Percentiles rank a stretch among this genome's conserved stretches.
phyloP scores from a whole-genome alignment of 2,888 invertebrate species.

The Tachina fera region DNA sequence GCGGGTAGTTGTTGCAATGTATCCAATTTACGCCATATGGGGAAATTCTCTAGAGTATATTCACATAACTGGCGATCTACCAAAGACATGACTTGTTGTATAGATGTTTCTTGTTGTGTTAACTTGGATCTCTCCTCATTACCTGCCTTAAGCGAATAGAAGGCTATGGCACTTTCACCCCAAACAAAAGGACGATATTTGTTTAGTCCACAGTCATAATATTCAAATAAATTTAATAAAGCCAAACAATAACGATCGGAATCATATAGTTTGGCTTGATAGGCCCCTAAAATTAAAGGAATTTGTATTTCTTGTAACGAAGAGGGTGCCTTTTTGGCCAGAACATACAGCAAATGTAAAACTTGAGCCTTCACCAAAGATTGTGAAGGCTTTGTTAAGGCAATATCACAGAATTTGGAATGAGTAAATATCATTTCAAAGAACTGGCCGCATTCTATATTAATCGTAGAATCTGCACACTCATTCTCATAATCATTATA shows the following conservation, averaged over 20 bases:
- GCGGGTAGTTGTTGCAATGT: slow-evolving; percentile 79
- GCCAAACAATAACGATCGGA: slow-evolving; percentile 89
- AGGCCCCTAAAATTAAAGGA: slow-evolving; percentile 90
- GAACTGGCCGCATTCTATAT: slow-evolving; percentile 83
- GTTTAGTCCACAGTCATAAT: slow-evolving; percentile 86
- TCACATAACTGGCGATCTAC: slow-evolving; percentile 87
- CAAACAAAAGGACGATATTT: slow-evolving; percentile 92
- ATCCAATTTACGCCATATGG: slow-evolving; percentile 85
- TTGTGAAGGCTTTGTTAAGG: slow-evolving; percentile 84
- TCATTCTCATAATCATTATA: slow-evolving; percentile 83
- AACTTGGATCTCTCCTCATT: slow-evolving; percentile 84
- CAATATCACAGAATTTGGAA: slow-evolving; percentile 89
- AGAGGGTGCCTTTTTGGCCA: slow-evolving; percentile 86
- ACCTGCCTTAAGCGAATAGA: slow-evolving; percentile 86
- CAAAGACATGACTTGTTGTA: slow-evolving; percentile 88
- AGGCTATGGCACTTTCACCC: slow-evolving; percentile 91
- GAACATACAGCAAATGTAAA: slow-evolving; percentile 86
- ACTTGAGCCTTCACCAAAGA: slow-evolving; percentile 85
- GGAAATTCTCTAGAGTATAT: slow-evolving; percentile 88
- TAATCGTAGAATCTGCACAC: slow-evolving; percentile 76
- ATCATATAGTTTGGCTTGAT: slow-evolving; percentile 88
- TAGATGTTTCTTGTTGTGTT: slow-evolving; percentile 88
- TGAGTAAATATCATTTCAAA: slow-evolving; percentile 91
- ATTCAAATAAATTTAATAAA: slow-evolving; percentile 88
- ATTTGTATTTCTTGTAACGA: slow-evolving; percentile 87